Evolutionary conservation across 2,888 invertebrate genomes (phyloP), one percentile per base, ranked within the genome.

Genomic region (Cheilosia impressa): DNA sequence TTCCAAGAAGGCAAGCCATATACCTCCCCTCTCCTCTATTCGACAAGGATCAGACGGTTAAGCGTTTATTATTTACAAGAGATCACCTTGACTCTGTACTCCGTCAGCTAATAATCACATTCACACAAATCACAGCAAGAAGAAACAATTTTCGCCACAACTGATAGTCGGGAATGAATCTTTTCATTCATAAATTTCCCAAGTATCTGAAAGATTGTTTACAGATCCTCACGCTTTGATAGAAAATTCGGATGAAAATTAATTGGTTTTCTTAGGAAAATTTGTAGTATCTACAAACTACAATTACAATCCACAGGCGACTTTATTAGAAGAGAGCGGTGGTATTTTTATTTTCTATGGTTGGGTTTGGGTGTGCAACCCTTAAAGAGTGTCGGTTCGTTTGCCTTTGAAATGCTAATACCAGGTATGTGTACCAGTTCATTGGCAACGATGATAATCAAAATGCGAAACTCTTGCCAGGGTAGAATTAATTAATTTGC

Each of bases 1-100:
- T 85, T 81, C 81, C 66, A 58, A 65, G 83, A 83, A 83, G 55
- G 13, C 75, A 27, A 55, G 38, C 71, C 9, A 27, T 52, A 52
- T 22, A 31, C 19, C 9, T 17, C 38, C 34, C 17, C 19, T 22
- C 13, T 2, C 19, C 19, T 0, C 57, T 22, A 38, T 66, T 63
- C 52, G 34, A 38, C 38, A 38, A 38, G 60, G 80, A 85, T 85
- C 80, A 85, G 65, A 76, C 65, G 71, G 66, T 66, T 62, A 47
- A 58, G 43, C 69, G 76, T 81, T 85, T 81, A 85, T 85, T 85
- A 85, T 85, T 85, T 85, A 85, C 85, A 85, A 76, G 43, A 34
- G 43, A 68, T 81, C 81, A 76, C 76, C 83, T 84, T 60, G 71
- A 66, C 38, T 27, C 71, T 31, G 10, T 50, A 10, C 27, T 9